Base-by-base conservation (phyloP, 92 coral and sea anemone species). In the Blastomussa wellsi region DNA sequence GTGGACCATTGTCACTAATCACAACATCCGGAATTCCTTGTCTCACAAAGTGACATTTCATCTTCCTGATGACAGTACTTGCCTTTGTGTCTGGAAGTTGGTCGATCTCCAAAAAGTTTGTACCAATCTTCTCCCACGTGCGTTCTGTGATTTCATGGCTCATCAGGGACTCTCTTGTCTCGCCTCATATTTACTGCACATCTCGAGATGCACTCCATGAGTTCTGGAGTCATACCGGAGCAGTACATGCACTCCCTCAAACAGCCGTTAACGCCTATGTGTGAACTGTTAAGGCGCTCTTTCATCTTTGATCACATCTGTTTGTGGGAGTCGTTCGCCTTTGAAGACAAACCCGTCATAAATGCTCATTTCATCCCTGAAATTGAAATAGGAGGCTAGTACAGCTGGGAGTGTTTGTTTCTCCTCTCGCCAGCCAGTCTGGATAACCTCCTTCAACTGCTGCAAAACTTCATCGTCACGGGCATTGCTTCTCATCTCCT, bases 21-120 rank as follows among this genome's bases (percentile, higher is more conserved):
- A 92, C 52, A n/a, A 82, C n/a, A 52, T 90, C 91, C 1, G 95
- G 95, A 10, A 89, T 86, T 31, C 92, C 85, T 2, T 92, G 42
- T 51, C 95, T 32, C 17, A 88, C 87, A 66, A 92, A 92, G 62
- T 92, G 86, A 35, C 89, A 70, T 82, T 92, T 92, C 55, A 90
- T 78, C 70, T 91, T 91, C 84, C 39, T 60, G 11, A 93, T 84
- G 68, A 79, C 67, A 6, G 91, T 89, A 79, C 83, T 76, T 19
- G 91, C 91, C 53, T 78, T 80, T 60, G 90, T 83, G 86, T 91
- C 84, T 0, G 65, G 72, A 11, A 91, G 91, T 28, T 26, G 79
- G 67, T 91, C 71, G 32, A 93, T 86, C 20, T 90, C 96, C 90
- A 89, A 79, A 74, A 90, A 93, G 39, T 86, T 88, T 10, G 86